Percentiles rank a stretch among this genome's conserved stretches.
Evolutionary conservation across 2,888 invertebrate species (phyloP).

Genomic region (Dynastes tityus): DNA sequence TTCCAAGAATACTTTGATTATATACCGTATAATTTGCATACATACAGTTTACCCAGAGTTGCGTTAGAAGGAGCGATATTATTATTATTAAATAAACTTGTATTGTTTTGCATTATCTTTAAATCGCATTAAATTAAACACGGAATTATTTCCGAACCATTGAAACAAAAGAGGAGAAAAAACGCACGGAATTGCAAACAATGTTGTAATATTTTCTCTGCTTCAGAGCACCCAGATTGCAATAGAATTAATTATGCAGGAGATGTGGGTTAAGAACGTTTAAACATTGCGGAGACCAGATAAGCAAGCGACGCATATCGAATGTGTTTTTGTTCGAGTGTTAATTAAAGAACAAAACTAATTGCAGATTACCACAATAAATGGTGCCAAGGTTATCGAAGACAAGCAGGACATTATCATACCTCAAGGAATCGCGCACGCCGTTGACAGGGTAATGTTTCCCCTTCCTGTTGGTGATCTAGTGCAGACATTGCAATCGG

Average conservation of each 20-base stretch:
- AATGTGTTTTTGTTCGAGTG: not conserved
- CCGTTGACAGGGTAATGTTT: slow-evolving; percentile 91
- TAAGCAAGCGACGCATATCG: slow-evolving; percentile 42
- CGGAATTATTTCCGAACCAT: not conserved
- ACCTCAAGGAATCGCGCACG: slow-evolving; percentile 89
- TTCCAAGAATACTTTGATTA: too few relatives aligned
- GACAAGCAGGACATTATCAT: slow-evolving; percentile 88
- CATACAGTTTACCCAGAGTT: too few relatives aligned
- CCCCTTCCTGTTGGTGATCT: slow-evolving; percentile 91
- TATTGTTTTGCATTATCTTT: not conserved
- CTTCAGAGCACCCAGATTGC: slow-evolving; percentile 29
- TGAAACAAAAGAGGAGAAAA: not conserved
- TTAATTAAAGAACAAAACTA: slow-evolving; percentile 25
- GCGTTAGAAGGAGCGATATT: too few relatives aligned
- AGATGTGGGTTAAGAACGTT: slow-evolving; percentile 41
- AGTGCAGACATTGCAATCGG: slow-evolving; percentile 88
- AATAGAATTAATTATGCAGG: slow-evolving; percentile 22
- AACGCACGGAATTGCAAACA: not conserved
- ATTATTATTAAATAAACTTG: not conserved
- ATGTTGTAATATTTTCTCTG: slow-evolving; percentile 25
- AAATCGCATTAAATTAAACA: slow-evolving; percentile 5
- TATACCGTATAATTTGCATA: too few relatives aligned
- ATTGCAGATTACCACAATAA: slow-evolving; percentile 84
- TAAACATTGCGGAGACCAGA: slow-evolving; percentile 20
- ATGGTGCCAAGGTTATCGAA: slow-evolving; percentile 86